These are phyloP conservation scores for Phalacrocorax carbo DNA, from an alignment of 2,113 vertebrate genomes.

Conservation along the genomic window DNA sequence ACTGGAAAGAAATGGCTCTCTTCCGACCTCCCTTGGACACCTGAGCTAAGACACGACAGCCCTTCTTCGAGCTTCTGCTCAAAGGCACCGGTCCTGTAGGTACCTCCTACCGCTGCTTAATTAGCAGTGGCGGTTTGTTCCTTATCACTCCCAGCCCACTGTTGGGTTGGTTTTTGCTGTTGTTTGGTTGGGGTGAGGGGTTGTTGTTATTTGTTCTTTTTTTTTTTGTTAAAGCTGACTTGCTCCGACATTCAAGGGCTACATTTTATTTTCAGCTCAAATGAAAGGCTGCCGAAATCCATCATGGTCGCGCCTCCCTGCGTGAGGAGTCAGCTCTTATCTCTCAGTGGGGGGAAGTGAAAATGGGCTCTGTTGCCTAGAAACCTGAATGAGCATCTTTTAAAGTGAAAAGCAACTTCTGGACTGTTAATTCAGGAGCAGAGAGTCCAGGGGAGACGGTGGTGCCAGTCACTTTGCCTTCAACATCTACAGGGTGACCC, in stretches of 20 bases:
- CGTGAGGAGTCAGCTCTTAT: conserved; percentile 54
- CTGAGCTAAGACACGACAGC: background rate
- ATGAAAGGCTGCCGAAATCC: conserved; percentile 54
- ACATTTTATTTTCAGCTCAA: conserved; percentile 45
- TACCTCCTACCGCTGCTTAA: background rate
- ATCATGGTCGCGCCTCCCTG: conserved; percentile 47
- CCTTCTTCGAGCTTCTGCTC: background rate
- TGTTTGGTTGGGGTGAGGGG: background rate
- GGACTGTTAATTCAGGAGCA: conserved; percentile 18
- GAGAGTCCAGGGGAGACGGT: background rate
- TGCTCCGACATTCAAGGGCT: background rate
- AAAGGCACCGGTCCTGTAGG: background rate
- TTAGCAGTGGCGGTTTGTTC: background rate
- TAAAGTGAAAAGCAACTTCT: conserved; percentile 50
- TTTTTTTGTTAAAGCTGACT: background rate
- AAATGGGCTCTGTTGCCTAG: conserved; percentile 68
- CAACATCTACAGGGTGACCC: background rate
- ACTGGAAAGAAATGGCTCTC: background rate
- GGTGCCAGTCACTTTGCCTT: background rate
- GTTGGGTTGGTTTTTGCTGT: background rate
- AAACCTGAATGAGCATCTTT: conserved; percentile 64
- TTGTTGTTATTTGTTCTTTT: too few relatives aligned
- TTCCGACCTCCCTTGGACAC: background rate
- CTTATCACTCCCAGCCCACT: background rate
- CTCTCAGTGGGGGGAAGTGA: conserved; percentile 56